phyloP scores from a whole-genome alignment of 1,140 invertebrate species.

The Euwallacea similis region DNA sequence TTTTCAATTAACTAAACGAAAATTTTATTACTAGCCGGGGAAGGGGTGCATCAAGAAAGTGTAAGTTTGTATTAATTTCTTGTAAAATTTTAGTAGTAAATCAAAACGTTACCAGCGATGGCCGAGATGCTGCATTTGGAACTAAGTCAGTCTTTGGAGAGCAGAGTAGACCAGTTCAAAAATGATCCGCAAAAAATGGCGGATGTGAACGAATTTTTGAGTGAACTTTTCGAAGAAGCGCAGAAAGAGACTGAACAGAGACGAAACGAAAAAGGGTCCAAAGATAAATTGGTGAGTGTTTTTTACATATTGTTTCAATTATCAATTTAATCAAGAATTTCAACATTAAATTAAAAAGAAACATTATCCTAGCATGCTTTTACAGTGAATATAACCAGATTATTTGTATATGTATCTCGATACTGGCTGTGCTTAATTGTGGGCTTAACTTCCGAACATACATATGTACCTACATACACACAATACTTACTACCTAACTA shows the following conservation, averaged over 20 bases:
- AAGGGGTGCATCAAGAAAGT: no score
- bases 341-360: no score
- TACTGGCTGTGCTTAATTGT: not conserved
- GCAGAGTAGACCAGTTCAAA: conserved; percentile 51
- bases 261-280: conserved; percentile 40
- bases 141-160: conserved; percentile 45
- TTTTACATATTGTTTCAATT: not conserved
- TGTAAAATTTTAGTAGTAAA: not conserved
- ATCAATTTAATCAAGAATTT: no score
- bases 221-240: conserved; percentile 50
- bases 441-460: not conserved
- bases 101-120: not conserved
- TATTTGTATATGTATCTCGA: not conserved
- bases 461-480: not conserved
- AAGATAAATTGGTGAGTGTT: conserved; percentile 49
- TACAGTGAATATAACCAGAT: no score
- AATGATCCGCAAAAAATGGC: conserved; percentile 51
- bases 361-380: no score
- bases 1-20: no score
- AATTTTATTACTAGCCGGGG: no score
- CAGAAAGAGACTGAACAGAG: conserved; percentile 47
- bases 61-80: no score
- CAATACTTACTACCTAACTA: not conserved
- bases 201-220: conserved; percentile 51
- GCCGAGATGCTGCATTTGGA: conserved; percentile 37